Evolutionary conservation across 1,140 invertebrate species (phyloP), one percentile per base, ranked within the genome.

Genomic region (Phymastichus coffea): DNA sequence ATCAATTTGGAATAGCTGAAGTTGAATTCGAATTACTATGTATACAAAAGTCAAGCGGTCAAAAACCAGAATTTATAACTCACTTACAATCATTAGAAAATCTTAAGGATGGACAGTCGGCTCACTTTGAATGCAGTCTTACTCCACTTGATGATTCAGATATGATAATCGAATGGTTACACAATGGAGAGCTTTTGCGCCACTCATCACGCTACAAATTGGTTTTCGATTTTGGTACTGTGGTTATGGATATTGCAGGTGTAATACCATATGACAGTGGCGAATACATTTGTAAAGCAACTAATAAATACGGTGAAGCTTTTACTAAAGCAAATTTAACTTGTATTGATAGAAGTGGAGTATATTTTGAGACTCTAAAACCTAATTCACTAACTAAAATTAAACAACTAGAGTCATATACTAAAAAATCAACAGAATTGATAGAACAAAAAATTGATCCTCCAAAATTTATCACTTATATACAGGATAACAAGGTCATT

Each of bases 131-230:
- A 78, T 95, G 92, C 67, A 94, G 91, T 4, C 79, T 97, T 22
- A 86, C 94, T 19, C 94, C 94, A 4, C 89, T 94, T 15, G 91
- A 91, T 55, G 94, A 97, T 82, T 93, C 94, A 10, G 86, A 91
- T n/a, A 86, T 97, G 79, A 92, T 92, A 71, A 92, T 98, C n/a
- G 95, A 97, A 80, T 98, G 95, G 95, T 96, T 93, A 77, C 92
- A 96, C 64, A 95, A 97, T 73, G 93, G 92, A 6, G 83, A 92
- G 70, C 91, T 92, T 20, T 71, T 97, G 41, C 83, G 90, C 44
- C 91, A 96, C 68, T 93, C 93, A 7, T 93, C 91, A 30, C 86
- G 95, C 53, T 96, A 96, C 63, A 97, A 97, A 74, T 92, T 93
- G 61, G 89, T 96, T 0, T 95, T 93, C 59, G 95, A 98, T 75